Evolutionary conservation across 1,140 invertebrate genomes (phyloP), one percentile per base, ranked within the genome.

Genomic region (Aphaenogaster rudis): DNA sequence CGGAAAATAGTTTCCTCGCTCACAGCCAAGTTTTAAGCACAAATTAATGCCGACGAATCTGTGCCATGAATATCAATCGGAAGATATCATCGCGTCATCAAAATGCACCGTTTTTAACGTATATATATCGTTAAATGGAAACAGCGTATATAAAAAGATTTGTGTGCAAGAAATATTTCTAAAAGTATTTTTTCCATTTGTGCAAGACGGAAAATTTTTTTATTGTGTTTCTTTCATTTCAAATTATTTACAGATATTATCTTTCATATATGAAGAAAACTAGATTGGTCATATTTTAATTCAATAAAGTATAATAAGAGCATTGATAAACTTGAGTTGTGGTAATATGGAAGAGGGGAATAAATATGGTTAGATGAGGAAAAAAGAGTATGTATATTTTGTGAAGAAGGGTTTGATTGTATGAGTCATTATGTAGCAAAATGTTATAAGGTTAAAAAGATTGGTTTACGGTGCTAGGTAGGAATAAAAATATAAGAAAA

Each of bases 11-110:
- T 63, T 84, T 48, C 13, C n/a, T 21, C 42, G 17, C 9, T 64
- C 17, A 11, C 69, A 13, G 3, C 5, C 0, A 84, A 63, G 69
- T 84, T 82, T 84, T 84, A 63, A 84, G 45, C 54, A 21, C 33
- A 71, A n/a, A 50, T 84, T 84, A 76, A 76, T 50, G n/a, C 28
- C 42, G 15, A 33, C 28, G 33, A 74, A 84, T 74, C 54, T 45
- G 2, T 39, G 28, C n/a, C 69, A 17, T 61, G 69, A 76, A 84
- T 84, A 63, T 74, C 54, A 84, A 76, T 84, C 42, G 39, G 42
- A 74, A 61, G 69, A 84, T 50, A 84, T 63, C 61, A 59, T 81
- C 48, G 8, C n/a, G 9, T 36, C 17, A 15, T 74, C 42, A 52
- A 74, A 39, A 63, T 74, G 39, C 33, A 48, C 17, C 6, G 48